phyloP scores from a whole-genome alignment of 2,113 vertebrate species.

The Hydropotes inermis region DNA sequence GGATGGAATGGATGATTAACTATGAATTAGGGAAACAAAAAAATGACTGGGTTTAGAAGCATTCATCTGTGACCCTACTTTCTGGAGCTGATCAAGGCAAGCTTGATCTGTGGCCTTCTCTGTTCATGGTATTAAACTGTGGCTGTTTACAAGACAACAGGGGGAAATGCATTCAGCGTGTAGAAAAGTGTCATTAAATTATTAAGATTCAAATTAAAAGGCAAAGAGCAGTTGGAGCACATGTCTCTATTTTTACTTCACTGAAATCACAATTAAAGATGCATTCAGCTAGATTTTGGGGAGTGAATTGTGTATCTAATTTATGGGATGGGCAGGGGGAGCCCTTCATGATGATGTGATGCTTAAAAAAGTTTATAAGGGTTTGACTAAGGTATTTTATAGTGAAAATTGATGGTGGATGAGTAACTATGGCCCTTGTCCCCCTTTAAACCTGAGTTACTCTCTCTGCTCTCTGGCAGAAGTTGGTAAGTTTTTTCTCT shows the following conservation, averaged over 20 bases:
- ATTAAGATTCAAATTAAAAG: constrained; percentile 15
- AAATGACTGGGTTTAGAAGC: neutral
- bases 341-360: neutral
- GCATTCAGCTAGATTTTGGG: neutral
- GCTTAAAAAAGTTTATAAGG: neutral
- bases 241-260: neutral
- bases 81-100: neutral
- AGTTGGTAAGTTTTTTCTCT: neutral
- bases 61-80: neutral
- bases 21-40: neutral
- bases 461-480: neutral
- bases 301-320: neutral
- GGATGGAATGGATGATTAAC: neutral
- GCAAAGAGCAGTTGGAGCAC: neutral
- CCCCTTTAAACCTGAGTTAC: neutral
- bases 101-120: neutral
- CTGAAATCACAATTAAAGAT: neutral
- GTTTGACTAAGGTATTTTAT: neutral
- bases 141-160: neutral
- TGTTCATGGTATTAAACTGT: neutral
- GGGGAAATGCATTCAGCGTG: neutral
- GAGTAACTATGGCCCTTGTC: neutral
- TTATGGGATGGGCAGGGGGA: neutral
- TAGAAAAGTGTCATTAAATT: neutral
- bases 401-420: neutral